Conservation (phyloP, 2,113 vertebrate species). For the Zapus hudsonius region DNA sequence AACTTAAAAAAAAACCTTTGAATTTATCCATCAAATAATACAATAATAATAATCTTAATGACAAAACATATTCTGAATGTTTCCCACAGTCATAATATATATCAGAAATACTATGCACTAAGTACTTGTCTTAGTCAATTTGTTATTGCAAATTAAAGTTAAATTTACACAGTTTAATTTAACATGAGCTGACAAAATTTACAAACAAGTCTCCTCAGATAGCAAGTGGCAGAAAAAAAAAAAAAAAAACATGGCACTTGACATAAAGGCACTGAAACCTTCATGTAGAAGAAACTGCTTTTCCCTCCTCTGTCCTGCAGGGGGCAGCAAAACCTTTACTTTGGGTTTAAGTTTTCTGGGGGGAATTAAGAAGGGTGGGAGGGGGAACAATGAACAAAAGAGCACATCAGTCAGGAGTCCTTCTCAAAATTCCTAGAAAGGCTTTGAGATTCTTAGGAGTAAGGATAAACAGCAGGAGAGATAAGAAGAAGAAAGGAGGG, state of each 20-base stretch:
- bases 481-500: no score
- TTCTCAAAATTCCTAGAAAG: not conserved
- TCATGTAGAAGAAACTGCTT: not conserved
- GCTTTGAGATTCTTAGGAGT: not conserved
- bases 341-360: not conserved
- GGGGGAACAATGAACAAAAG: not conserved
- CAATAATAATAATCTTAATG: not conserved
- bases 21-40: not conserved
- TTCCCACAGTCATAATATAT: not conserved
- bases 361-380: not conserved
- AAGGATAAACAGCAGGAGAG: no score
- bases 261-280: not conserved
- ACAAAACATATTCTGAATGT: not conserved
- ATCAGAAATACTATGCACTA: not conserved
- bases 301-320: slow-evolving; percentile 41
- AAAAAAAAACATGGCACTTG: not conserved
- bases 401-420: not conserved
- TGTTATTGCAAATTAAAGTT: not conserved
- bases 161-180: not conserved
- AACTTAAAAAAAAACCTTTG: not conserved
- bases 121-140: not conserved
- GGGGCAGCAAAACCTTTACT: slow-evolving; percentile 63
- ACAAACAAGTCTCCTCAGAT: not conserved
- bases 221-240: not conserved
- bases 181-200: not conserved